phyloP scores from a whole-genome alignment of 2,113 vertebrate genomes.

The Psilopogon haemacephalus region DNA sequence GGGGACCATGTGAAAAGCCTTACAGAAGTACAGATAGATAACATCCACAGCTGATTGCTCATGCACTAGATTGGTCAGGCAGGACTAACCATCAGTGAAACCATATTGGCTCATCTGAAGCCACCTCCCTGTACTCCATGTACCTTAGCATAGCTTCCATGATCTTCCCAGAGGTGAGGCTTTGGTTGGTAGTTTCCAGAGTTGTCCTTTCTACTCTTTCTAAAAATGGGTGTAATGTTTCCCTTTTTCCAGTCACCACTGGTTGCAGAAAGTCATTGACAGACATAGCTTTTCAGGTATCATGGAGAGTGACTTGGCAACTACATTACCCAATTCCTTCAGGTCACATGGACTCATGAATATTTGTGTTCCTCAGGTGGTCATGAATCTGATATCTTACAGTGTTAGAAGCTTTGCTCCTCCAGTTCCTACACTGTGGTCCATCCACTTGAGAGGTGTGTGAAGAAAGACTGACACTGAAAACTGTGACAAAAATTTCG shows the following conservation, averaged over 20 bases:
- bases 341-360: background rate
- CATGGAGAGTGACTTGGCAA: background rate
- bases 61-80: too few relatives aligned
- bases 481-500: background rate
- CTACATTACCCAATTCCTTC: background rate
- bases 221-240: background rate
- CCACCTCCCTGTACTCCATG: background rate
- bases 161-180: background rate
- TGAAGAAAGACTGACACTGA: background rate
- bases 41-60: too few relatives aligned
- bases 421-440: background rate
- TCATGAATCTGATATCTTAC: background rate
- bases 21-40: too few relatives aligned
- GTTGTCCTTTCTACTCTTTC: background rate
- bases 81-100: background rate
- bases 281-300: background rate
- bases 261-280: background rate
- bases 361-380: background rate
- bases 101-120: accelerated
- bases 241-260: background rate
- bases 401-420: background rate
- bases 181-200: background rate
- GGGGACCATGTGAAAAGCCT: too few relatives aligned
- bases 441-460: accelerated
- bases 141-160: background rate